Evolutionary conservation across 2,113 vertebrate species (phyloP).

Genomic region (Lophius piscatorius): DNA sequence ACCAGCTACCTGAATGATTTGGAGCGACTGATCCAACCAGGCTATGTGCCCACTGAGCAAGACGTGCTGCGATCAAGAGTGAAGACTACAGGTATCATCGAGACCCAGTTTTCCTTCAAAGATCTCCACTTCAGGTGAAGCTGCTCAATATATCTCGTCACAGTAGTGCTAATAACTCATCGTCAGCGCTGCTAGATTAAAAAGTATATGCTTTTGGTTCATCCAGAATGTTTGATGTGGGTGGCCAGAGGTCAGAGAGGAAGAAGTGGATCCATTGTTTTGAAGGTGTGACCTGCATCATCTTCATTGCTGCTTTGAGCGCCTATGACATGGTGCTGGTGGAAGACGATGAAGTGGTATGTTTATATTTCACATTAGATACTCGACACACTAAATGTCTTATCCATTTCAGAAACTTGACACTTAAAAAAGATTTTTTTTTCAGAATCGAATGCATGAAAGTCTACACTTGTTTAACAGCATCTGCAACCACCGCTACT

Average conservation of each 20-base stretch:
- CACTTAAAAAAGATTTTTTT: background rate
- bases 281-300: slow-evolving; percentile 97
- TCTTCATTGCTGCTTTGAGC: slow-evolving; percentile 95
- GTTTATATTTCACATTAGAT: slow-evolving; percentile 12
- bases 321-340: slow-evolving; percentile 97
- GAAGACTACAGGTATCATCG: slow-evolving; percentile 97
- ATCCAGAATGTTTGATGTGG: slow-evolving; percentile 96
- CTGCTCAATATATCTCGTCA: background rate
- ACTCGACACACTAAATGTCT: background rate
- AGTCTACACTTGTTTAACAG: slow-evolving; percentile 99
- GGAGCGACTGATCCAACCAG: slow-evolving; percentile 88
- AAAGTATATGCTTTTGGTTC: no score
- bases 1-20: slow-evolving; percentile 92
- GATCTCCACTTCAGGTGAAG: slow-evolving; percentile 95
- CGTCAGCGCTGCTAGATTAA: no score
- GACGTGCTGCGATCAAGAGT: slow-evolving; percentile 95
- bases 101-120: slow-evolving; percentile 93
- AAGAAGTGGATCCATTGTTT: slow-evolving; percentile 99
- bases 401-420: background rate
- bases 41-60: slow-evolving; percentile 96
- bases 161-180: background rate
- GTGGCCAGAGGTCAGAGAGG: slow-evolving; percentile 94
- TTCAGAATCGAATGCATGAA: slow-evolving; percentile 98
- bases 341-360: slow-evolving; percentile 94
- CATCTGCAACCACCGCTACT: slow-evolving; percentile 98